Evolutionary conservation across 2,113 vertebrate genomes (phyloP), one percentile per base, ranked within the genome.

Genomic region (Colaptes auratus): DNA sequence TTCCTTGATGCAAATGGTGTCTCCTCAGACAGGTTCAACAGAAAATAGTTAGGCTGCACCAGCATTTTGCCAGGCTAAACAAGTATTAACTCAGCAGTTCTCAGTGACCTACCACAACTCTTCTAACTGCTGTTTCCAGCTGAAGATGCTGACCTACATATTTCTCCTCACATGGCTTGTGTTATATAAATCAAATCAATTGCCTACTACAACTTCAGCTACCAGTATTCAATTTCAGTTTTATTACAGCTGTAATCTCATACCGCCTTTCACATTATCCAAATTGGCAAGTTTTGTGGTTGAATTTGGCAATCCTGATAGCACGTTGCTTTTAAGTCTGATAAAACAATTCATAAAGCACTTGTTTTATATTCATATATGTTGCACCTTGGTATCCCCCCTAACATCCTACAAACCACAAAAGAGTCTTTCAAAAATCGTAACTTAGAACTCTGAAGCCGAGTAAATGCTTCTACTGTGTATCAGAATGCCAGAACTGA

Each of bases 111-210:
- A 90, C 86, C 92, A 61, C 72, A 95, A 71, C 61, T 86, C 77
- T 93, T 72, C 67, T 53, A 95, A 73, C 70, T 36, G 83, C 58
- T 0, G 1, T 44, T 94, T 93, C 79, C 72, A 89, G 83, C 65
- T 73, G 84, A 89, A 92, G 76, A 95, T 88, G 89, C 92, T 97
- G 96, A 97, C 93, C 91, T 96, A 82, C 44, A 44, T 92, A 76
- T 82, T 73, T 94, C 76, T 90, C 79, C 88, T 97, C 88, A 72
- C 92, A 80, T 93, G 82, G 72, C 55, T 82, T 83, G 73, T 7
- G 71, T 73, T 96, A 82, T 58, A 96, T 96, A 97, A 96, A 97
- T 97, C 95, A 96, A 96, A 94, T 67, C 89, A 94, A 95, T 36
- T 89, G 82, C 91, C 79, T 95, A 69, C 84, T 92, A 89, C 88